A percentile compares a stretch with the other conserved stretches of the same genome.
These are phyloP conservation scores for Sapajus apella DNA, from an alignment of 2,113 vertebrate species.

Conservation along the genomic window DNA sequence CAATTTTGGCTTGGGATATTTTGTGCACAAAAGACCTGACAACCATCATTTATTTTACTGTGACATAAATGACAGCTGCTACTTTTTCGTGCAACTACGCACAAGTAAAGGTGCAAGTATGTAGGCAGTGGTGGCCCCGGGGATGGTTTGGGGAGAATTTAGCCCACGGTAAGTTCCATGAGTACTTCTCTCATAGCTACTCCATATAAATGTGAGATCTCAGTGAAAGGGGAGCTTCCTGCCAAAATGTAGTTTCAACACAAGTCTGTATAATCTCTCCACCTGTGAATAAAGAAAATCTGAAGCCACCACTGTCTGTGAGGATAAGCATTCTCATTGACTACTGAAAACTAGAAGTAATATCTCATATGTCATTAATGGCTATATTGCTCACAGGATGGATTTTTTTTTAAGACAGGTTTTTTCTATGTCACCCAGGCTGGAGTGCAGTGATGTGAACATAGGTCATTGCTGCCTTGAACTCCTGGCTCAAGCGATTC, in stretches of 20 bases:
- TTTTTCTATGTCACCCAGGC: background rate
- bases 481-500: background rate
- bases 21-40: background rate
- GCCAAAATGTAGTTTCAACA: slow-evolving; percentile 10
- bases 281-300: background rate
- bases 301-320: background rate
- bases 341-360: background rate
- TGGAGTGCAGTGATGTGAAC: background rate
- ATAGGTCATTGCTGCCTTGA: background rate
- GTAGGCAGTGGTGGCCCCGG: background rate
- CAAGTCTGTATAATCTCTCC: background rate
- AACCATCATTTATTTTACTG: background rate
- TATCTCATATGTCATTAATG: background rate
- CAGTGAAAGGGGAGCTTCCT: background rate
- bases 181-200: background rate
- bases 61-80: background rate
- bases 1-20: background rate
- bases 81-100: background rate
- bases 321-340: background rate
- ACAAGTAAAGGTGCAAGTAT: background rate
- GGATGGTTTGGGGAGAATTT: background rate
- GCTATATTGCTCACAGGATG: background rate
- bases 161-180: background rate
- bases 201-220: background rate
- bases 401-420: background rate